Evolutionary conservation across 2,888 invertebrate genomes (phyloP).

Genomic region (Eledona agricola): DNA sequence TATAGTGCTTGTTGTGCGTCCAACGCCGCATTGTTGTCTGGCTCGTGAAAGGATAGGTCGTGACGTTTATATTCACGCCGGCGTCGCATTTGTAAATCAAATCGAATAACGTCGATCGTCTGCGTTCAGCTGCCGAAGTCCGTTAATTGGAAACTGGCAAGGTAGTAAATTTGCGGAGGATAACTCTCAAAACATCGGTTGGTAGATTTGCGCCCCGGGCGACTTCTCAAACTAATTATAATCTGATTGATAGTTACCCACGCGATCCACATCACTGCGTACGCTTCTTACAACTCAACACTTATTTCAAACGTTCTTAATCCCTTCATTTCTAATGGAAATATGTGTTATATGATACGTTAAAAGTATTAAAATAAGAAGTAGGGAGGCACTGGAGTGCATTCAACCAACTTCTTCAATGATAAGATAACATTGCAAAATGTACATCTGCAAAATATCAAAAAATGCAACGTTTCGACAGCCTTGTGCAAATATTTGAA

Average conservation of each 20-base stretch:
- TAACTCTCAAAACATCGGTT: conserved; percentile 19
- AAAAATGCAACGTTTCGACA: no score
- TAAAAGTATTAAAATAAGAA: no score
- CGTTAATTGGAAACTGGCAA: conserved; percentile 35
- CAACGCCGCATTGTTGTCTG: conserved; percentile 9
- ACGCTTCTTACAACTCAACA: no score
- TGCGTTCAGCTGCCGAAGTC: conserved; percentile 12
- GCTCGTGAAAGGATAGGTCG: conserved; percentile 1
- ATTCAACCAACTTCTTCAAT: no score
- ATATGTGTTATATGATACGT: no score
- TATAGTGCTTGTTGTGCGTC: conserved; percentile 12
- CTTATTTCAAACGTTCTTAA: no score
- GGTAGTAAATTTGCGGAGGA: conserved; percentile 28
- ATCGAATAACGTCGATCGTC: conserved; percentile 20
- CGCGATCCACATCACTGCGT: conserved; percentile 2
- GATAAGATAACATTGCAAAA: no score
- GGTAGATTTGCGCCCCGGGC: conserved; percentile 22
- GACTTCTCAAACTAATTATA: conserved; percentile 52
- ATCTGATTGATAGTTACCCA: conserved; percentile 41
- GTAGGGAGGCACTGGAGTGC: no score
- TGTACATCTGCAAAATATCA: no score
- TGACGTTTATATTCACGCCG: conserved; percentile 7
- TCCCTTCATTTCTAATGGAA: no score
- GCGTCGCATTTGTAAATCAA: conserved; percentile 12
- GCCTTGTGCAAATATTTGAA: no score